A percentile compares a stretch with the other conserved stretches of the same genome.
Evolutionary conservation across 2,113 vertebrate genomes (phyloP).

Genomic region (Bothrops jararaca): DNA sequence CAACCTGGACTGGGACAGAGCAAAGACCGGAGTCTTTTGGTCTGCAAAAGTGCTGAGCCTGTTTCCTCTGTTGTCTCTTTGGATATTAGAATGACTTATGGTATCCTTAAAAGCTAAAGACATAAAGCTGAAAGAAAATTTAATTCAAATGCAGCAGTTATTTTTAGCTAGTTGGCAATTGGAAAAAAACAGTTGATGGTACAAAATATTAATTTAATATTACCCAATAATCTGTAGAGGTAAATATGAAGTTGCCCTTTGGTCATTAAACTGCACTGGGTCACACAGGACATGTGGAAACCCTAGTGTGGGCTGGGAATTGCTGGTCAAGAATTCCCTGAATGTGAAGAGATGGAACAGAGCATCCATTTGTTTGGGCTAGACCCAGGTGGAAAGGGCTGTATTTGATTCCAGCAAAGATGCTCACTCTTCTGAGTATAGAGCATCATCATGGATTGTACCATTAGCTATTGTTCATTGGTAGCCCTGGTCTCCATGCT

Average conservation of each 20-base stretch:
- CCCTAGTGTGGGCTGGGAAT: too few relatives aligned
- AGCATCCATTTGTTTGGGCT: background rate
- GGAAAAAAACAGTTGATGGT: background rate
- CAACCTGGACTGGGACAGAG: background rate
- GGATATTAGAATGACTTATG: too few relatives aligned
- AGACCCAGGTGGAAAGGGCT: background rate
- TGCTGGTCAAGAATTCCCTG: background rate
- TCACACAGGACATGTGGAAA: background rate
- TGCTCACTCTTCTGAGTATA: background rate
- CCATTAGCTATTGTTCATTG: too few relatives aligned
- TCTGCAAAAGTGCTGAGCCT: background rate
- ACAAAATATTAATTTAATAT: background rate
- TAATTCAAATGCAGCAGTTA: background rate
- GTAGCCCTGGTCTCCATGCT: background rate
- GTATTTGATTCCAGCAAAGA: background rate
- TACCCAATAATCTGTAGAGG: background rate
- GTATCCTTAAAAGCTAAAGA: background rate
- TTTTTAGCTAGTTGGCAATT: background rate
- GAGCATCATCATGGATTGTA: background rate
- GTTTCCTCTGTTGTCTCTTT: background rate
- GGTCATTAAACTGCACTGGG: background rate
- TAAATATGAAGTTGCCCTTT: background rate
- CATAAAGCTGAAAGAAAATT: background rate
- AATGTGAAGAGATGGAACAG: background rate
- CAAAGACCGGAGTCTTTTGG: background rate